Evolutionary conservation across 2,113 vertebrate species (phyloP).

Genomic region (Oplegnathus fasciatus): DNA sequence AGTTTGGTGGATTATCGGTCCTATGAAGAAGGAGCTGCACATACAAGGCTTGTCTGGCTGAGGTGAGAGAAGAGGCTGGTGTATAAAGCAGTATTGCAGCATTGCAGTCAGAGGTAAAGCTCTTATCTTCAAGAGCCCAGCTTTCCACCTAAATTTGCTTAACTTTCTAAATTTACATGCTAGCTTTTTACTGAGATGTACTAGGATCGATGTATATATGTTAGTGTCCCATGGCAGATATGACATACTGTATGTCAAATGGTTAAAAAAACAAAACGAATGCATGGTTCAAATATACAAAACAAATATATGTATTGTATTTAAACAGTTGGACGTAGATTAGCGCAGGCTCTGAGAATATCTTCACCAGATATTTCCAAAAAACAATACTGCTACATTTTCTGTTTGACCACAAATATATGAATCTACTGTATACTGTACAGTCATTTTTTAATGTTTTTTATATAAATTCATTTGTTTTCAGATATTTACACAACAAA

Average conservation of each 20-base stretch:
- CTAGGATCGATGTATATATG: not conserved
- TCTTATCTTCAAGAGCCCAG: constrained; percentile 36
- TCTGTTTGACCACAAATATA: not conserved
- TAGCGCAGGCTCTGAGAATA: not conserved
- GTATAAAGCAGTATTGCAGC: constrained; percentile 17
- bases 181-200: not conserved
- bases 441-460: not conserved
- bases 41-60: not conserved
- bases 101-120: constrained; percentile 15
- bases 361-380: not conserved
- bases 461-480: not conserved
- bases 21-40: constrained; percentile 5
- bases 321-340: not conserved
- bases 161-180: constrained; percentile 12
- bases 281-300: not conserved
- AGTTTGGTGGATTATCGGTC: not conserved
- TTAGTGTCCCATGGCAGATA: not conserved
- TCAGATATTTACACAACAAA: constrained; percentile 2
- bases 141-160: not conserved
- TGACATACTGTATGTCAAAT: not conserved
- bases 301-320: not conserved
- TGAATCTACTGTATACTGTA: not conserved
- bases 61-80: constrained; percentile 18
- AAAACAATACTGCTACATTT: not conserved
- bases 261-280: not conserved